Conservation (phyloP, 92 coral and sea anemone genomes). For the Zoanthus sansibaricus region DNA sequence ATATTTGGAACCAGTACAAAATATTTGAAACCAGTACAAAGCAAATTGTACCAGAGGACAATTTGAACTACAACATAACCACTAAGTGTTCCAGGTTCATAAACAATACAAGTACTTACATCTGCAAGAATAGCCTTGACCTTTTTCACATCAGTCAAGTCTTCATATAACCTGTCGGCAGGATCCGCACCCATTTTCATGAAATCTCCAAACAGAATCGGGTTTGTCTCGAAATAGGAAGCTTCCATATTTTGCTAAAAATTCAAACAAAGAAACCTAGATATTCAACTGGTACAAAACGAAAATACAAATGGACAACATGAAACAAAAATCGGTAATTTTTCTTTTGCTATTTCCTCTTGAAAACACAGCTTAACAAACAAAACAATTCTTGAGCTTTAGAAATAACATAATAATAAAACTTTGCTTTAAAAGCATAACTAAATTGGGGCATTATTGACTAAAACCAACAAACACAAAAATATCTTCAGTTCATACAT, state of each 20-base stretch:
- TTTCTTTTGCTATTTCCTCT: no score
- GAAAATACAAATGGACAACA: background rate
- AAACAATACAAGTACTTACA: conserved; percentile 62
- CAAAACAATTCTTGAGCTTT: no score
- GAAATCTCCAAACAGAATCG: conserved; percentile 97
- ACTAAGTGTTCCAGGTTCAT: no score
- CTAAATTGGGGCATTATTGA: no score
- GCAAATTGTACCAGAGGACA: no score
- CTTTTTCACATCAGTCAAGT: conserved; percentile 84
- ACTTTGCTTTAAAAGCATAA: no score
- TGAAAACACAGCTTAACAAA: no score
- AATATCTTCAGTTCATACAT: background rate
- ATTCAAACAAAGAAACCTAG: background rate
- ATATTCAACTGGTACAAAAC: background rate
- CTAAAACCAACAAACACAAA: background rate
- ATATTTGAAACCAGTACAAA: no score
- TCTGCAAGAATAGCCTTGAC: conserved; percentile 84
- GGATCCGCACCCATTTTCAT: conserved; percentile 99
- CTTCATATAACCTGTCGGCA: conserved; percentile 90
- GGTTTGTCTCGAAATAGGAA: conserved; percentile 84
- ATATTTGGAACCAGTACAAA: no score
- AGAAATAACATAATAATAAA: no score
- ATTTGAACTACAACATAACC: no score
- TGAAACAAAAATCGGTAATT: no score
- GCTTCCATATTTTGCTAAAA: conserved; percentile 63